Evolutionary conservation across 2,113 vertebrate genomes (phyloP), one percentile per base, ranked within the genome.

Genomic region (Pseudolaguvia tuberculata): DNA sequence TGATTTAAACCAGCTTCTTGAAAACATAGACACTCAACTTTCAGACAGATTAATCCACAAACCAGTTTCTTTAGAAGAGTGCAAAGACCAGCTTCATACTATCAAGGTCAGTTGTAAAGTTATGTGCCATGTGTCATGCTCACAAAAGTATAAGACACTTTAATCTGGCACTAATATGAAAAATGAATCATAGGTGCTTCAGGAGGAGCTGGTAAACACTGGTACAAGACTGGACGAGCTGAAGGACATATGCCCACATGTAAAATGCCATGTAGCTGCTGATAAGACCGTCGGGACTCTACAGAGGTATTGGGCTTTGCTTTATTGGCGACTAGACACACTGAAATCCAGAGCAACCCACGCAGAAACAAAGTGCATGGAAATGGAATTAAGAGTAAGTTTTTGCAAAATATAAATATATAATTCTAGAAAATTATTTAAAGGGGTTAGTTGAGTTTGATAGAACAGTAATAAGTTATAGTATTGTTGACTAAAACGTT

Each of bases 361-460:
- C 4, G 89, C 89, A 75, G 92, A 86, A 35, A 90, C 91, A 39
- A 92, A 93, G 35, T 98, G 94, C 94, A 95, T 89, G 59, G 88
- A 92, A 78, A 83, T 96, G 68, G 88, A 42, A 3, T 87, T 98
- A 82, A 93, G 93, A 85, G 59, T 53, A 59, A 66, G 48, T 51
- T 68, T 1, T 42, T 58, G 42, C 10, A 47, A 15, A 27, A 5
- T 27, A 47, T 31, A 3, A 1, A 56, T n/a, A 35, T 3, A 35
- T 6, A 3, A 35, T 35, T 35, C 3, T 35, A 35, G 6, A 9
- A 56, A 70, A 39, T 7, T n/a, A 7, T 21, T 20, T 62, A 21
- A 62, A 1, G 39, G 13, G n/a, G 6, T 68, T 31, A 69, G 50
- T 17, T 56, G 2, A n/a, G 11, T 53, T 15, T 75, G 31, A 50